phyloP scores from a whole-genome alignment of 92 coral and sea anemone genomes.

The Nematostella vectensis region DNA sequence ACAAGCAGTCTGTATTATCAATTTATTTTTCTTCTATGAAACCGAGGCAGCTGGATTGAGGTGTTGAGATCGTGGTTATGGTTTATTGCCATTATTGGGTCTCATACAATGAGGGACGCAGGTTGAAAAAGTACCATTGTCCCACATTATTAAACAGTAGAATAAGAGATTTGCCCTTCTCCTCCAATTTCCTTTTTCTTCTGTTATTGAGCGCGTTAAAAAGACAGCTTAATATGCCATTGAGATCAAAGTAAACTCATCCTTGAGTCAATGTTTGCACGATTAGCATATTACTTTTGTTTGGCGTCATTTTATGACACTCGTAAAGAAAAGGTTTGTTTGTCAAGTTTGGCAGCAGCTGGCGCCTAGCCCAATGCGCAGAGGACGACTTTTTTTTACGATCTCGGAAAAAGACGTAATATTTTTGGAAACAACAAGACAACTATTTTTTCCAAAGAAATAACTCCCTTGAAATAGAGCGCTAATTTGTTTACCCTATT shows the following conservation, averaged over 20 bases:
- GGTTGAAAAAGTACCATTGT: slow-evolving; percentile 1
- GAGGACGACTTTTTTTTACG: too few relatives aligned
- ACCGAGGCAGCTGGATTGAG: background rate
- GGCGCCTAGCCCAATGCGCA: too few relatives aligned
- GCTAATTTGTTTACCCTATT: too few relatives aligned
- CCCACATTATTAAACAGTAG: background rate
- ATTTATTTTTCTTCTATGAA: background rate
- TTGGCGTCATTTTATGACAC: slow-evolving; percentile 1
- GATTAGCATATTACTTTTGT: slow-evolving; percentile 11
- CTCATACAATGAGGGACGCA: too few relatives aligned
- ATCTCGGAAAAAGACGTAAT: too few relatives aligned
- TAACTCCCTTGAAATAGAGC: too few relatives aligned
- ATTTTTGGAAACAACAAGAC: too few relatives aligned
- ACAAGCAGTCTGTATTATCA: too few relatives aligned
- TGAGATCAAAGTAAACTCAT: background rate
- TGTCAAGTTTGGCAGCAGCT: background rate
- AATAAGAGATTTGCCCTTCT: background rate
- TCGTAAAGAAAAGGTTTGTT: background rate
- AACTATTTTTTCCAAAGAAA: too few relatives aligned
- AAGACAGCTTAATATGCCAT: background rate
- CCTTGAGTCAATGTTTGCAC: slow-evolving; percentile 17
- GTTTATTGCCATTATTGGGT: too few relatives aligned
- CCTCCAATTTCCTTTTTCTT: background rate
- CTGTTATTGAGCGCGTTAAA: background rate
- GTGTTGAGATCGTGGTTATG: background rate